Evolutionary conservation across 2,113 vertebrate species (phyloP).

Genomic region (Toxotes jaculatrix): DNA sequence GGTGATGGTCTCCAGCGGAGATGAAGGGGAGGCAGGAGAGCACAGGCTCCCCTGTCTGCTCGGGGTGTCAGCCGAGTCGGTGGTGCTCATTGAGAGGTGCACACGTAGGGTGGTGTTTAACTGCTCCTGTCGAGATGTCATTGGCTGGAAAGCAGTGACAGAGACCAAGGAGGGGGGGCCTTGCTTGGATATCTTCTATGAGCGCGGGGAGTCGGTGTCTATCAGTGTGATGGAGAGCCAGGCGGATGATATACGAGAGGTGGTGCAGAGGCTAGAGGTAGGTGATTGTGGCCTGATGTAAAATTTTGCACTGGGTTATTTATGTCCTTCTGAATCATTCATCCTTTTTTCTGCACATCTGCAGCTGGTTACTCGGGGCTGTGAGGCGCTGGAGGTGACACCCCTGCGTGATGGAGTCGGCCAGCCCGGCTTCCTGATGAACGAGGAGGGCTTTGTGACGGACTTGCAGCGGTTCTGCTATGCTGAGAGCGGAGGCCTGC

Average conservation of each 20-base stretch:
- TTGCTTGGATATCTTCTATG: constrained; percentile 90
- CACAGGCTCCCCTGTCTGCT: constrained; percentile 87
- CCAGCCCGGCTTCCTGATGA: constrained; percentile 91
- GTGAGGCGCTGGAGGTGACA: constrained; percentile 90
- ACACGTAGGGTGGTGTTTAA: constrained; percentile 89
- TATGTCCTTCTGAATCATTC: constrained; percentile 1
- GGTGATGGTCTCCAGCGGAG: constrained; percentile 79
- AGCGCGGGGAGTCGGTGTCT: constrained; percentile 87
- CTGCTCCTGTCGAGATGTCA: constrained; percentile 91
- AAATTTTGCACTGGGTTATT: not conserved
- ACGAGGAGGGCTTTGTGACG: constrained; percentile 90
- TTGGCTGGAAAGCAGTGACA: constrained; percentile 90
- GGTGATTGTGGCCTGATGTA: constrained; percentile 21
- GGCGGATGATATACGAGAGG: constrained; percentile 87
- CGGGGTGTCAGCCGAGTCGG: constrained; percentile 88
- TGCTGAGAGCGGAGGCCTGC: constrained; percentile 89
- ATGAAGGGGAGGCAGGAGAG: constrained; percentile 63
- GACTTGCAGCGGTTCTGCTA: constrained; percentile 92
- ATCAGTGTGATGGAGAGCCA: constrained; percentile 85
- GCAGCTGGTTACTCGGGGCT: constrained; percentile 91
- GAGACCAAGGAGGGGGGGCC: constrained; percentile 80
- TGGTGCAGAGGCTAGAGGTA: constrained; percentile 91
- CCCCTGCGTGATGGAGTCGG: constrained; percentile 89
- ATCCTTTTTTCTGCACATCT: not conserved
- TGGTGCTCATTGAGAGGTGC: constrained; percentile 89